Base-by-base conservation (phyloP, 2,113 vertebrate species). In the Leuciscus idus region DNA sequence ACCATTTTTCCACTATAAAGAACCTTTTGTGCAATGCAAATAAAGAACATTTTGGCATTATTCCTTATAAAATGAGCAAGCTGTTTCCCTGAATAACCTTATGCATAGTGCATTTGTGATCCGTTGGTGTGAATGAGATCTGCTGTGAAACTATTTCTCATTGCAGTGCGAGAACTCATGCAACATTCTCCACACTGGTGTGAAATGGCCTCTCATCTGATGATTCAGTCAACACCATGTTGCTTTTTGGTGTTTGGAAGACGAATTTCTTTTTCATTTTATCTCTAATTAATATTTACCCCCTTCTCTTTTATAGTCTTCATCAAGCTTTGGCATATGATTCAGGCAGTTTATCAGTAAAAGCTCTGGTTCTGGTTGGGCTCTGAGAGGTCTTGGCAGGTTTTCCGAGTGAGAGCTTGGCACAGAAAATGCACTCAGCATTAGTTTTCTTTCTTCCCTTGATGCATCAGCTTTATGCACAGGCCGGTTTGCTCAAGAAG, bases 401-500 rank as follows among this genome's bases (percentile, higher is more conserved):
- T 74, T 80, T 86, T 74, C 55, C 4, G 43, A 61, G 68, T 36
- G 68, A 85, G 68, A 70, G 39, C 43, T 78, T 85, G 68, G 83
- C 77, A 81, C 78, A 28, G 88, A 70, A 72, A 81, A 64, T 72
- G 87, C 50, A 50, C 48, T 81, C 87, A 62, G 76, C 85, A 26
- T 33, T 84, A 33, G 13, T 59, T 85, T 66, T 46, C 33, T 46
- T 21, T 6, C 2, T 0, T 17, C 39, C 50, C 39, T 85, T 78
- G 55, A 83, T 68, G 75, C 66, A 61, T 55, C 86, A 73, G 50
- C 75, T 62, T 36, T 68, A 28, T 83, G 72, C 36, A 36, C 83
- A 57, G n/a, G 59, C 62, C 46, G 10, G 4, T 52, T 70, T 36
- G 17, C 57, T 75, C 13, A 12, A 57, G 6, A 50, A 50, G 64